These are phyloP conservation scores for Yponomeuta plumbellus DNA, from an alignment of 2,888 invertebrate genomes.

Conservation along the genomic window DNA sequence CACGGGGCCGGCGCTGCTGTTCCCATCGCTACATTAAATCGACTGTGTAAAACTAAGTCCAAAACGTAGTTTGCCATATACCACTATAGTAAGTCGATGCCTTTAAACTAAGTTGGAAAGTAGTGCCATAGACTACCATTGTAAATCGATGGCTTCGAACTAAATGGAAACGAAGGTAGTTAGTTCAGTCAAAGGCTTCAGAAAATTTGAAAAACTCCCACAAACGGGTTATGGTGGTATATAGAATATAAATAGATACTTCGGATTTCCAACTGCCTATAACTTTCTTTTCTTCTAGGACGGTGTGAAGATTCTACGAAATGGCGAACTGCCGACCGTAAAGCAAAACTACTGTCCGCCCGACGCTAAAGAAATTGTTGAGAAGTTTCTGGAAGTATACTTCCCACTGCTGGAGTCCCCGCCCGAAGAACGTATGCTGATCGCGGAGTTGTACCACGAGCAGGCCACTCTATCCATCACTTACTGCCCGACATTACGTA, in stretches of 20 bases:
- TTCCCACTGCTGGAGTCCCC: conserved; percentile 79
- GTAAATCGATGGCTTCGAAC: background rate
- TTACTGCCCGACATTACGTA: conserved; percentile 43
- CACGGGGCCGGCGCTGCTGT: too few species aligned
- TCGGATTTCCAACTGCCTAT: background rate
- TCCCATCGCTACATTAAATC: too few species aligned
- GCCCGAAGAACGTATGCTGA: conserved; percentile 59
- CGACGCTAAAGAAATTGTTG: conserved; percentile 65
- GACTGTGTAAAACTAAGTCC: too few species aligned
- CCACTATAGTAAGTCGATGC: background rate
- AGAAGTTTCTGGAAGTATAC: conserved; percentile 80
- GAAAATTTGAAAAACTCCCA: background rate
- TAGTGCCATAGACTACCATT: background rate
- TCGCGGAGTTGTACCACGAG: conserved; percentile 79
- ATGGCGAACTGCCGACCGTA: conserved; percentile 55
- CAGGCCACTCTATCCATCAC: conserved; percentile 80
- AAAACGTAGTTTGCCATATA: too few species aligned
- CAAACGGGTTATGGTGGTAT: too few species aligned
- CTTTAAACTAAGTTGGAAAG: background rate
- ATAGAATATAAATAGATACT: background rate
- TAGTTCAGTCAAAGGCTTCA: too few species aligned
- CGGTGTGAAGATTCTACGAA: conserved; percentile 49
- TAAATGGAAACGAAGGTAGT: background rate
- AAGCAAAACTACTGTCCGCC: conserved; percentile 71
- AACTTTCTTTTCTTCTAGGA: conserved; percentile 57